These are phyloP conservation scores for Conops quadrifasciatus DNA, from an alignment of 2,888 invertebrate genomes.

Conservation along the genomic window DNA sequence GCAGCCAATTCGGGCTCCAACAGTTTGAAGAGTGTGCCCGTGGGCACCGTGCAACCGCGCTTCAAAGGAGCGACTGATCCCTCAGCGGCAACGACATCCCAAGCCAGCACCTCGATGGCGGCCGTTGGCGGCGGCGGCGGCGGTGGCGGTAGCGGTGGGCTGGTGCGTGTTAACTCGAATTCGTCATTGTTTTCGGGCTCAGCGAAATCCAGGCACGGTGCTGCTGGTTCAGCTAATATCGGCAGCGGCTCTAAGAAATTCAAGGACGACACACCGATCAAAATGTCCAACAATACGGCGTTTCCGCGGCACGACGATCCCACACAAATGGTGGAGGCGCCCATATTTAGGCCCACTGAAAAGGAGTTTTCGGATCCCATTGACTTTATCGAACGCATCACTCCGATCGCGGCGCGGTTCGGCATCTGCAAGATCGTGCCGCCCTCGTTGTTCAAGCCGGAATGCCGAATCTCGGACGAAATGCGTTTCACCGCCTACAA, in stretches of 20 bases:
- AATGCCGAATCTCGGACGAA: slow-evolving; percentile 84
- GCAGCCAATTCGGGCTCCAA: slow-evolving; percentile 45
- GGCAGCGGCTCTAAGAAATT: slow-evolving; percentile 53
- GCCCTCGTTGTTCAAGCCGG: slow-evolving; percentile 80
- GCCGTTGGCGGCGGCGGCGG: slow-evolving; percentile 44
- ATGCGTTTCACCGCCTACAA: slow-evolving; percentile 88
- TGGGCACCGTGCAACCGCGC: slow-evolving; percentile 69
- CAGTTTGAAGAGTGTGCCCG: slow-evolving; percentile 62
- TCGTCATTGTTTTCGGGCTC: slow-evolving; percentile 63
- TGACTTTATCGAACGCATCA: slow-evolving; percentile 82
- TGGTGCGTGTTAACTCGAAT: slow-evolving; percentile 63
- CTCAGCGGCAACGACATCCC: slow-evolving; percentile 32
- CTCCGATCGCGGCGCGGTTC: slow-evolving; percentile 77
- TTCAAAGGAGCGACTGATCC: slow-evolving; percentile 53
- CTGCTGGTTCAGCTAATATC: slow-evolving; percentile 39
- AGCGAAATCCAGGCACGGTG: slow-evolving; percentile 58
- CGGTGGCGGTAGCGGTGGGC: slow-evolving; percentile 44
- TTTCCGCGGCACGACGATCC: slow-evolving; percentile 67
- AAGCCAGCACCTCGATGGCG: slow-evolving; percentile 45
- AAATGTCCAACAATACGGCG: slow-evolving; percentile 65
- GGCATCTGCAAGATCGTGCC: slow-evolving; percentile 90
- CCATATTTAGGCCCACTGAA: slow-evolving; percentile 80
- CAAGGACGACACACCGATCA: slow-evolving; percentile 63
- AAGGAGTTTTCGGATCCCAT: slow-evolving; percentile 89
- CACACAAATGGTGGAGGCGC: slow-evolving; percentile 76